These are phyloP conservation scores for Muscicapa adusta DNA, from an alignment of 2,113 vertebrate genomes.

Conservation along the genomic window DNA sequence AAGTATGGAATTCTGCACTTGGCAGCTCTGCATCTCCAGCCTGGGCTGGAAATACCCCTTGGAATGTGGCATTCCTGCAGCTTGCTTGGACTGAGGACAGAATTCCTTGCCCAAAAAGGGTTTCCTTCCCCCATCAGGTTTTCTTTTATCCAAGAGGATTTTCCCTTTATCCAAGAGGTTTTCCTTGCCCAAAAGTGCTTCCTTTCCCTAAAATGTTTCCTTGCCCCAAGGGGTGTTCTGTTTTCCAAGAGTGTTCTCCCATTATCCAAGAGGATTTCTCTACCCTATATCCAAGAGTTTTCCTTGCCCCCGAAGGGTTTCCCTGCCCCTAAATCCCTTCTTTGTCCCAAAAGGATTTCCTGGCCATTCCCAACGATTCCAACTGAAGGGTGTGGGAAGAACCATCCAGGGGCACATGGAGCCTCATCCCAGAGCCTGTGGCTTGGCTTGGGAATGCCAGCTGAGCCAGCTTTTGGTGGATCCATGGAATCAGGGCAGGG, in stretches of 20 bases:
- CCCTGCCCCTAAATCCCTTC: background rate
- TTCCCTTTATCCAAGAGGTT: background rate
- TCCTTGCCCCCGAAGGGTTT: background rate
- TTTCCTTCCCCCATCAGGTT: background rate
- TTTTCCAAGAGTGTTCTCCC: background rate
- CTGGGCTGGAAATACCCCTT: rapidly evolving
- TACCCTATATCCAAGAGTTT: background rate
- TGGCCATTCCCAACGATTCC: background rate
- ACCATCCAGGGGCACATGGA: rapidly evolving
- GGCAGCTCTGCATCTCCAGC: background rate
- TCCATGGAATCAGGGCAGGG: background rate
- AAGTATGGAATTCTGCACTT: rapidly evolving
- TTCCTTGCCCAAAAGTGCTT: background rate
- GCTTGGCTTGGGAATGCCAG: background rate
- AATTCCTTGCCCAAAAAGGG: background rate
- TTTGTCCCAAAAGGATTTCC: background rate
- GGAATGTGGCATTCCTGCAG: background rate
- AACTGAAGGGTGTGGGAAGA: background rate
- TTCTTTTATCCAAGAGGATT: background rate
- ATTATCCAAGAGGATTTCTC: background rate
- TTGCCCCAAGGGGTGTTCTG: background rate
- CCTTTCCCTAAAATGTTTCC: background rate
- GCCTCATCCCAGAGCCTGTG: background rate
- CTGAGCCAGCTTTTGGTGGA: background rate
- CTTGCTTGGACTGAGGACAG: rapidly evolving